Percentiles rank a stretch among this genome's conserved stretches.
Evolutionary conservation across 2,888 invertebrate species (phyloP).

Genomic region (Hemithea aestivaria): DNA sequence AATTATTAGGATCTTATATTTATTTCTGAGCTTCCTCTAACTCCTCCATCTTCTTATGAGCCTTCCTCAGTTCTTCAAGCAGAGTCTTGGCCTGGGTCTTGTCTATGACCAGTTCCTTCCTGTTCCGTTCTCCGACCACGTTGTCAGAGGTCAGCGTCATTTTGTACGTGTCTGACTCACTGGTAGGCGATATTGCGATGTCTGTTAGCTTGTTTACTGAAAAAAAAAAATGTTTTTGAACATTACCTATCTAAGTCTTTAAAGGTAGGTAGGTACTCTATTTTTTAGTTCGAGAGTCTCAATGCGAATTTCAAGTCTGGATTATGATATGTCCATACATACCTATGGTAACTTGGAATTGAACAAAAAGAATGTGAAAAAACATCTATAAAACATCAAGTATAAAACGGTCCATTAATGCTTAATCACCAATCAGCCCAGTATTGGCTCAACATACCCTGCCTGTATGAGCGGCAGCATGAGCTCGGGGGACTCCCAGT

Average conservation of each 20-base stretch:
- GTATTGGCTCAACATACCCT: slow-evolving; percentile 37
- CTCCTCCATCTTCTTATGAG: slow-evolving; percentile 56
- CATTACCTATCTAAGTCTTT: neutral
- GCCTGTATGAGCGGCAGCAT: slow-evolving; percentile 50
- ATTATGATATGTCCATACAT: too few species aligned
- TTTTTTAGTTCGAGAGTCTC: too few species aligned
- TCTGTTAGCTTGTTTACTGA: slow-evolving; percentile 66
- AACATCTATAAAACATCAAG: too few species aligned
- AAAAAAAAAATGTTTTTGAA: slow-evolving; percentile 15
- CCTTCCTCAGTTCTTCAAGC: slow-evolving; percentile 53
- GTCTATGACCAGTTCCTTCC: slow-evolving; percentile 53
- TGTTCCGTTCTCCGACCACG: slow-evolving; percentile 49
- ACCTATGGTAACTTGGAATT: too few species aligned
- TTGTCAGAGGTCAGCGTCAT: slow-evolving; percentile 48
- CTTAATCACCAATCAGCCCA: slow-evolving; percentile 55
- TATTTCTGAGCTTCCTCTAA: slow-evolving; percentile 28
- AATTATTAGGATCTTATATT: too few species aligned
- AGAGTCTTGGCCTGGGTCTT: slow-evolving; percentile 44
- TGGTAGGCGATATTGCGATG: slow-evolving; percentile 42
- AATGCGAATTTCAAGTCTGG: too few species aligned
- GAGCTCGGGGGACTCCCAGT: slow-evolving; percentile 61
- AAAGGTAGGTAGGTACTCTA: too few species aligned
- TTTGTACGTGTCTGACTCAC: slow-evolving; percentile 48
- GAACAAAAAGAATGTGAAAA: too few species aligned
- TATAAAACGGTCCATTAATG: too few species aligned